Percentiles rank a stretch among this genome's conserved stretches.
Evolutionary conservation across 37 sponge, comb jelly and placozoan species (phyloP).

Genomic region (Ianthella basta): DNA sequence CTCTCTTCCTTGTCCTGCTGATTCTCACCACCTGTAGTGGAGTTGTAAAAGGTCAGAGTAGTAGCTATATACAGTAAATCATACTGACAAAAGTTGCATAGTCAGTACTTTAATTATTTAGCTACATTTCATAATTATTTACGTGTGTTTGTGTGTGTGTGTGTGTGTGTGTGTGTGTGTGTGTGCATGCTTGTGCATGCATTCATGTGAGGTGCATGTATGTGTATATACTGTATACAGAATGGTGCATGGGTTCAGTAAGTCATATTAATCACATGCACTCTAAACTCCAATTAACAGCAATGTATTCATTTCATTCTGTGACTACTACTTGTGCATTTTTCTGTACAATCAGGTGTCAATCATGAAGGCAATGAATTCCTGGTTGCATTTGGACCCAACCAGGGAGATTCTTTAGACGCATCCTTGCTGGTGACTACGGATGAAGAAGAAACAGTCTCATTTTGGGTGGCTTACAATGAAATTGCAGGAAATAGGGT

Average conservation of each 20-base stretch:
- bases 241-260: no score
- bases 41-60: no score
- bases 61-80: no score
- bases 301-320: no score
- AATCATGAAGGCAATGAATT: neutral
- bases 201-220: neutral
- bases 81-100: no score
- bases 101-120: no score
- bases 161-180: constrained; percentile 29
- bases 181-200: constrained; percentile 4
- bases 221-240: no score
- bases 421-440: constrained; percentile 21
- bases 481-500: neutral
- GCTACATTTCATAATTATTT: neutral
- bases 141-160: constrained; percentile 13
- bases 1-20: no score
- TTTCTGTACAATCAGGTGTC: neutral
- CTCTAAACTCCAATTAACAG: no score
- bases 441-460: constrained; percentile 3
- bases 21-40: no score
- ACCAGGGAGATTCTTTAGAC: neutral
- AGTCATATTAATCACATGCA: no score
- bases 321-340: neutral
- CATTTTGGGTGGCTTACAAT: constrained; percentile 6
- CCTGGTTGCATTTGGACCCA: neutral